Evolutionary conservation across 2,888 invertebrate species (phyloP).

Genomic region (Parapristionchus giblindavisi): DNA sequence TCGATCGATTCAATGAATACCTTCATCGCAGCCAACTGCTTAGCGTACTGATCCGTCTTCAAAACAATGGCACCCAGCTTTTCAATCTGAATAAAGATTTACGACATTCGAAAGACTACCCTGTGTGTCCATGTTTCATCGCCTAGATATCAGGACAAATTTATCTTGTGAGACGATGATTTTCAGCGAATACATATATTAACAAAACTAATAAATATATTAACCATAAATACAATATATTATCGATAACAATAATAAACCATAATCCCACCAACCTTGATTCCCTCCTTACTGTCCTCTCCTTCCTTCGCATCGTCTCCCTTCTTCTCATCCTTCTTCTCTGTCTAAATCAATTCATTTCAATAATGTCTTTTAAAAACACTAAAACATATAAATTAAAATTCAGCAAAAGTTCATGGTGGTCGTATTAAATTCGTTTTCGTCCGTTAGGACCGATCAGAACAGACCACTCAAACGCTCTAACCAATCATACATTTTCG

Average conservation of each 20-base stretch:
- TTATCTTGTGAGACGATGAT: too few relatives aligned
- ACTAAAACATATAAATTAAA: slow-evolving; percentile 24
- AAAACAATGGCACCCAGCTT: slow-evolving; percentile 65
- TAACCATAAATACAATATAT: neutral
- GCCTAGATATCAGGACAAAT: too few relatives aligned
- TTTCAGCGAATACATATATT: too few relatives aligned
- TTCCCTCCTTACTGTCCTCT: slow-evolving; percentile 39
- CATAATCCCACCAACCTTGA: slow-evolving; percentile 27
- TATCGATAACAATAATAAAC: neutral
- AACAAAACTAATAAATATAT: neutral
- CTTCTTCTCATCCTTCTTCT: slow-evolving; percentile 75
- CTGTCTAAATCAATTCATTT: slow-evolving; percentile 27
- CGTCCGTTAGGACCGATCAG: slow-evolving; percentile 33
- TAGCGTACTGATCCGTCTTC: slow-evolving; percentile 75
- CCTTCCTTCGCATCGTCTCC: slow-evolving; percentile 71
- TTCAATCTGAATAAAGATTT: slow-evolving; percentile 5
- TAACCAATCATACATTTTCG: too few relatives aligned
- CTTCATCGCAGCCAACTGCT: slow-evolving; percentile 82
- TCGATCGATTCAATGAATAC: slow-evolving; percentile 51
- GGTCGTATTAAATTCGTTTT: slow-evolving; percentile 30
- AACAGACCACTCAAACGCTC: slow-evolving; percentile 37
- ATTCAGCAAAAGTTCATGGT: slow-evolving; percentile 28
- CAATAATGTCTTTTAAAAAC: neutral
- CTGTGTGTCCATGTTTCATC: too few relatives aligned
- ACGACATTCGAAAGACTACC: too few relatives aligned